Percentiles rank a stretch among this genome's conserved stretches.
phyloP scores from a whole-genome alignment of 2,113 vertebrate genomes.

The Gulo gulo region DNA sequence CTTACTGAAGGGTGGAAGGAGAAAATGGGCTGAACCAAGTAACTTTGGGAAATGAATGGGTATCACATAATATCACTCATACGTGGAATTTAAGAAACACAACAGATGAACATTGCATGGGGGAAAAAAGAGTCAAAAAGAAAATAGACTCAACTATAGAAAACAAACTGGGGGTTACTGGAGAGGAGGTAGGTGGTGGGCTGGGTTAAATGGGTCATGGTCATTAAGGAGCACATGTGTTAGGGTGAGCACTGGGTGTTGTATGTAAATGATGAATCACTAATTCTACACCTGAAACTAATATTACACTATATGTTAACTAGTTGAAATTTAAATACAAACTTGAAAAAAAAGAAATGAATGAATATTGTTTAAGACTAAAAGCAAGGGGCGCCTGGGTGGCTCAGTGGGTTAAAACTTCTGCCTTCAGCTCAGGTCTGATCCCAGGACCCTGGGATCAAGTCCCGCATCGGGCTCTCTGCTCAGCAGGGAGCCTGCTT shows the following conservation, averaged over 20 bases:
- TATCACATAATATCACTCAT: not conserved
- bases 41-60: not conserved
- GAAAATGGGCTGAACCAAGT: not conserved
- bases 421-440: too few relatives aligned
- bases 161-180: not conserved
- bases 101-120: not conserved
- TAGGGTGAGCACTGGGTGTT: not conserved
- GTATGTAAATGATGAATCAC: not conserved
- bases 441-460: too few relatives aligned
- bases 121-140: not conserved
- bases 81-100: not conserved
- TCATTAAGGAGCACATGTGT: not conserved
- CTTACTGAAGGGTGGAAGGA: not conserved
- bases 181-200: not conserved
- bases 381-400: too few relatives aligned
- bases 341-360: not conserved
- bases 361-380: not conserved
- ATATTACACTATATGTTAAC: not conserved
- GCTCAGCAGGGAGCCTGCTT: too few relatives aligned
- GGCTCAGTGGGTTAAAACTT: too few relatives aligned
- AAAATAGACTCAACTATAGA: not conserved
- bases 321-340: not conserved
- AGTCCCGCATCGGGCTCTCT: too few relatives aligned
- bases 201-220: not conserved
- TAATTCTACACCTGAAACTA: not conserved